phyloP scores from a whole-genome alignment of 2,888 invertebrate species.

The Lottia gigantea region DNA sequence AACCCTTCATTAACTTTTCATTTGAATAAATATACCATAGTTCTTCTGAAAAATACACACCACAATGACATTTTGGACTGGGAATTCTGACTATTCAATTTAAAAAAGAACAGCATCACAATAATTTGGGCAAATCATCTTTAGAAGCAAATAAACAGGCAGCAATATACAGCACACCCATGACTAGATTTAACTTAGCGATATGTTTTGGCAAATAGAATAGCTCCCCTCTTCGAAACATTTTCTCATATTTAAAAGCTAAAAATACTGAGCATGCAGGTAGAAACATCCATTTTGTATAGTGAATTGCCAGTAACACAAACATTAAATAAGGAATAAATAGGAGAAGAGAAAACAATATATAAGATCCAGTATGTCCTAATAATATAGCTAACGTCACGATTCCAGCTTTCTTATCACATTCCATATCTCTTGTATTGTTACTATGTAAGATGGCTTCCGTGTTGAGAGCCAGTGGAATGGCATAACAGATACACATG shows the following conservation, averaged over 20 bases:
- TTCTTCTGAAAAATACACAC: too few species aligned
- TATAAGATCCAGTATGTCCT: slow-evolving; percentile 89
- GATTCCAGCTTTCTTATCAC: slow-evolving; percentile 88
- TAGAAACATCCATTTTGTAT: slow-evolving; percentile 87
- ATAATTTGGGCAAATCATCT: slow-evolving; percentile 35
- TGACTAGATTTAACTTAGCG: slow-evolving; percentile 88
- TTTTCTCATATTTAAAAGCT: slow-evolving; percentile 90
- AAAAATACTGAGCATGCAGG: slow-evolving; percentile 87
- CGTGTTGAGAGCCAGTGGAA: slow-evolving; percentile 92
- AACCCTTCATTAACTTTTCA: too few species aligned
- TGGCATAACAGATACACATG: slow-evolving; percentile 91
- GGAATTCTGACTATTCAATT: neutral
- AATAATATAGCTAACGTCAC: slow-evolving; percentile 94
- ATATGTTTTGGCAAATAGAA: slow-evolving; percentile 87
- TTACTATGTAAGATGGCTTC: slow-evolving; percentile 96
- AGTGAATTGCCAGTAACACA: slow-evolving; percentile 85
- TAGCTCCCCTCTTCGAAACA: slow-evolving; percentile 84
- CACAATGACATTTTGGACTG: slow-evolving; percentile 18
- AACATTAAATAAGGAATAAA: slow-evolving; percentile 86
- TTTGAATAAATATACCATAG: too few species aligned
- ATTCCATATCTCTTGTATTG: slow-evolving; percentile 90
- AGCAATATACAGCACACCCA: slow-evolving; percentile 89
- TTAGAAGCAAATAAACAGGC: slow-evolving; percentile 69
- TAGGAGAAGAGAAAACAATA: slow-evolving; percentile 87
- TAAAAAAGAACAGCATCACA: slow-evolving; percentile 17